Evolutionary conservation across 1,140 invertebrate genomes (phyloP), one percentile per base, ranked within the genome.

Genomic region (Reticulitermes speratus): DNA sequence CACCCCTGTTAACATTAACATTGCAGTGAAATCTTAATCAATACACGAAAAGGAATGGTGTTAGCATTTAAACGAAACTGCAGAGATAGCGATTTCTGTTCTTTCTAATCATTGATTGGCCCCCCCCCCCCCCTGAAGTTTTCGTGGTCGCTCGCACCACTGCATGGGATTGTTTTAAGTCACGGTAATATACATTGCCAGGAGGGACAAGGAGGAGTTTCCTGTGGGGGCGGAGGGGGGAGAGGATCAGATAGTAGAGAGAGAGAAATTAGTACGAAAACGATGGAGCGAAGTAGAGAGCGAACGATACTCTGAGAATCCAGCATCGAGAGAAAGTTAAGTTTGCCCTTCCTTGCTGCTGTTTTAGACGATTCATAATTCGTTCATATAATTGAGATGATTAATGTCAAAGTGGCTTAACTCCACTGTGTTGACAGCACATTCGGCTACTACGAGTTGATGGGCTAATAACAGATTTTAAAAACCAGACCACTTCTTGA

Each of bases 101-200:
- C 9, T 14, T 25, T 30, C 65, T 14, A 30, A 75, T 75, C 65
- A 75, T 75, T 75, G 65, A 75, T 75, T 75, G 65, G 25, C 25
- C 65, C 25, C 25, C 65, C 65, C 55, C 65, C 65, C 55, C 16
- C 59, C 59, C 21, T n/a, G 0, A 75, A 75, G 65, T 75, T 75
- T 75, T 75, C 65, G 65, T 75, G 65, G 65, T 75, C 65, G 52
- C 52, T 75, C 7, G 65, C 65, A 75, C 25, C n/a, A 75, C 65
- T 75, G n/a, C 65, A 75, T n/a, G n/a, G 25, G n/a, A 75, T 75
- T 75, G 65, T 75, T 75, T 65, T 75, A 75, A 75, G 25, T 75
- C 52, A 5, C 65, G 7, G 25, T 75, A 75, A 75, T 75, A 75
- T 25, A 75, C 65, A 75, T 75, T 16, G 65, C 65, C 25, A 30